Base-by-base conservation (phyloP, 1,140 invertebrate genomes). In the Pogonomyrmex californicus region DNA sequence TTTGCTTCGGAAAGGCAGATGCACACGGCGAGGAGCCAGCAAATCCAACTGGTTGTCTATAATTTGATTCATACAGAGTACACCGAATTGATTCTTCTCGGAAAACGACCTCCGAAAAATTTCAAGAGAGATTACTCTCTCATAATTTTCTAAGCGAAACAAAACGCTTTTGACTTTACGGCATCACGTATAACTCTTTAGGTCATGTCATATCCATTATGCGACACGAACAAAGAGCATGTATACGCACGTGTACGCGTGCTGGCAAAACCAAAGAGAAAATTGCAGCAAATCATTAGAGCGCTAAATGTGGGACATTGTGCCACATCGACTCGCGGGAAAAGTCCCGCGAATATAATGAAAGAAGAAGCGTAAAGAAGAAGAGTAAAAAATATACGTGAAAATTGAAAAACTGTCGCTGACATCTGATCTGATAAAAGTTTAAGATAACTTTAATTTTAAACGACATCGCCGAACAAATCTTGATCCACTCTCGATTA, bases 251-350 rank as follows among this genome's bases (percentile, higher is more conserved):
- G 17, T 68, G 49, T 58, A 33, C 47, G 36, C 36, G 9, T 68
- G 23, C 9, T 23, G 10, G 62, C 70, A 88, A 89, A 89, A 89
- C 60, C 41, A 58, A 86, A 88, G 87, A 89, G 88, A 86, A 88
- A 89, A 89, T 77, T 70, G 62, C 54, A 23, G 33, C 68, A 73
- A 86, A 82, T 89, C 49, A 76, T 82, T 63, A 73, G 58, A 54
- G 38, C 36, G 4, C 77, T 7, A 75, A 87, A 94, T 93, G 93
- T 94, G 88, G 93, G 73, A 90, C 93, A 71, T 36, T 93, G 93
- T 94, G 88, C 93, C 68, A 94, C 93, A 93, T 94, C 70, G 86
- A 38, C 58, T 23, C 36, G 38, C n/a, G 87, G 87, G 88, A 93
- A 93, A 93, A 93, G 91, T 23, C 23, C 23, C 23, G 23, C 92